Conservation (phyloP, 2,797 vertebrate genomes). For the Sebastolobus altivelis region DNA sequence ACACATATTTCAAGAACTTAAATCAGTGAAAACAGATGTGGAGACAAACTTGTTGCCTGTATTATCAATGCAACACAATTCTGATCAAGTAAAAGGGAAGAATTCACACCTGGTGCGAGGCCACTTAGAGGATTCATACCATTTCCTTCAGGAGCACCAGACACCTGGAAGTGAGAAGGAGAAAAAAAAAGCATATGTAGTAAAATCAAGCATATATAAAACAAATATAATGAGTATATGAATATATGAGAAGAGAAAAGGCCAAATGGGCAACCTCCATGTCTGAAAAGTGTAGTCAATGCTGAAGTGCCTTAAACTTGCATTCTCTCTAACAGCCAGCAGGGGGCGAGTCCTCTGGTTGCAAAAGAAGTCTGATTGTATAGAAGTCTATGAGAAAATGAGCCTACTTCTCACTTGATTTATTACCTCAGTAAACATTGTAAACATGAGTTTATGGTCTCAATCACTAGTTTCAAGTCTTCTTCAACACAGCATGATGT, state of each 20-base stretch:
- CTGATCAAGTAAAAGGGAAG: neutral
- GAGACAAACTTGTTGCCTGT: neutral
- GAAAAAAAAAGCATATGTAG: neutral
- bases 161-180: constrained; percentile 74
- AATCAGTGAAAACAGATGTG: neutral
- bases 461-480: too few species aligned
- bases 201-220: neutral
- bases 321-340: too few species aligned
- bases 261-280: too few species aligned
- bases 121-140: constrained; percentile 84
- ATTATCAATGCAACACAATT: neutral
- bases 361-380: too few species aligned
- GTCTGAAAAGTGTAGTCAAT: too few species aligned
- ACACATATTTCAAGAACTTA: neutral
- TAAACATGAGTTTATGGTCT: too few species aligned
- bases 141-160: constrained; percentile 70
- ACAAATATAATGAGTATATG: neutral
- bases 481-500: too few species aligned
- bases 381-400: too few species aligned
- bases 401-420: too few species aligned
- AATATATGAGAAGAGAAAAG: neutral
- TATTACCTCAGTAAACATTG: too few species aligned
- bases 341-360: too few species aligned
- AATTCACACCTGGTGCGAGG: constrained; percentile 86
- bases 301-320: too few species aligned